Evolutionary conservation across 2,888 invertebrate species (phyloP).

Genomic region (Cheilosia impressa): DNA sequence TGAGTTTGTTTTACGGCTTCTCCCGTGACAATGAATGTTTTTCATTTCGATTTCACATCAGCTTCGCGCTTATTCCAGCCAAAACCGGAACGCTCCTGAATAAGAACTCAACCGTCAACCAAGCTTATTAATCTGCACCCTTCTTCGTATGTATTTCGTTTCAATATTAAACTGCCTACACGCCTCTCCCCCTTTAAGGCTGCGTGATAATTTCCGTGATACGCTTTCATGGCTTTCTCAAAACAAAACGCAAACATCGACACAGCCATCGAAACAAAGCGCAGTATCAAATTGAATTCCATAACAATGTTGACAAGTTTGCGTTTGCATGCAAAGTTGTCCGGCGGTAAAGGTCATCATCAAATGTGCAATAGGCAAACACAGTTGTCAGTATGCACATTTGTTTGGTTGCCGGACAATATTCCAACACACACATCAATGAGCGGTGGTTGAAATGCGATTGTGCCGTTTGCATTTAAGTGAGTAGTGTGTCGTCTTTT

Average conservation of each 20-base stretch:
- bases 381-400: background rate
- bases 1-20: no score
- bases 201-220: slow-evolving; percentile 41
- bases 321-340: slow-evolving; percentile 46
- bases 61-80: no score
- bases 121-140: background rate
- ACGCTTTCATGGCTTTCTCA: slow-evolving; percentile 47
- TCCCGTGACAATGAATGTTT: no score
- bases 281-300: slow-evolving; percentile 35
- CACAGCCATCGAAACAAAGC: slow-evolving; percentile 8
- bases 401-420: slow-evolving; percentile 15
- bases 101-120: no score
- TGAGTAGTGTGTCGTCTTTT: background rate
- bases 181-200: slow-evolving; percentile 38
- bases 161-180: slow-evolving; percentile 32
- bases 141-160: slow-evolving; percentile 3
- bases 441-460: background rate
- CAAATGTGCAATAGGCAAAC: slow-evolving; percentile 17
- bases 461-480: background rate
- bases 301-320: slow-evolving; percentile 28
- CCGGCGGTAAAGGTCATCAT: slow-evolving; percentile 39
- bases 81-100: no score
- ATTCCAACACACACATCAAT: background rate
- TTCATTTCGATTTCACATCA: no score
- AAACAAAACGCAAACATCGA: slow-evolving; percentile 16